Evolutionary conservation across 1,140 invertebrate species (phyloP).

Genomic region (Caenorhabditis inopinata): DNA sequence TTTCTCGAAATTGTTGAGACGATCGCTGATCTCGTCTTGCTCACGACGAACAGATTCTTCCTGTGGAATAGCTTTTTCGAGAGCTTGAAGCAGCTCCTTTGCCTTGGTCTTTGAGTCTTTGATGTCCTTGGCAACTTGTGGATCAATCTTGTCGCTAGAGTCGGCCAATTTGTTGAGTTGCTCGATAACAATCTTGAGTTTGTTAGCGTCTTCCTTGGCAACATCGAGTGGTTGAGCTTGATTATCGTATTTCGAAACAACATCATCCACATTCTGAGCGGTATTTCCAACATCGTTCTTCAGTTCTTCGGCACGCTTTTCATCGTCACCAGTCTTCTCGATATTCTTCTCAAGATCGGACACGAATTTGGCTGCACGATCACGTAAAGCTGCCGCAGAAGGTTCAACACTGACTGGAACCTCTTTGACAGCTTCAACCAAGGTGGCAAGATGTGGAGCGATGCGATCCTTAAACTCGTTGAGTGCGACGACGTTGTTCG

Average conservation of each 20-base stretch:
- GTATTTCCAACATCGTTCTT: neutral
- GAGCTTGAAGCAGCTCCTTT: neutral
- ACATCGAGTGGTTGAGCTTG: constrained; percentile 18
- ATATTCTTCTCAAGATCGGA: neutral
- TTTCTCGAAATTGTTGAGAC: neutral
- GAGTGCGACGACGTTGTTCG: neutral
- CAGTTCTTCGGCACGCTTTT: neutral
- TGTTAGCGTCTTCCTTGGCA: neutral
- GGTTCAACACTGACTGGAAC: neutral
- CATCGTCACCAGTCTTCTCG: neutral
- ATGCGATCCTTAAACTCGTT: neutral
- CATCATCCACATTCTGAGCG: constrained; percentile 1
- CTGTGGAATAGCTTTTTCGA: neutral
- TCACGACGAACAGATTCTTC: constrained; percentile 8
- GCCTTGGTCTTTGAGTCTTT: constrained; percentile 10
- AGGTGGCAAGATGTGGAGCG: neutral
- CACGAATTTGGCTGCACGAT: neutral
- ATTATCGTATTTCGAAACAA: too few species aligned
- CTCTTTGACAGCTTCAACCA: neutral
- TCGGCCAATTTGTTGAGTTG: neutral
- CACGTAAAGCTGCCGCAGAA: neutral
- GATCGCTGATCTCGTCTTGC: neutral
- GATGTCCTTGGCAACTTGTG: neutral
- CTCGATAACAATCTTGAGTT: constrained; percentile 11
- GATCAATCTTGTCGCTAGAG: neutral